Percentiles rank a stretch among this genome's conserved stretches.
Evolutionary conservation across 2,113 vertebrate genomes (phyloP).

Genomic region (Corythoichthys intestinalis): DNA sequence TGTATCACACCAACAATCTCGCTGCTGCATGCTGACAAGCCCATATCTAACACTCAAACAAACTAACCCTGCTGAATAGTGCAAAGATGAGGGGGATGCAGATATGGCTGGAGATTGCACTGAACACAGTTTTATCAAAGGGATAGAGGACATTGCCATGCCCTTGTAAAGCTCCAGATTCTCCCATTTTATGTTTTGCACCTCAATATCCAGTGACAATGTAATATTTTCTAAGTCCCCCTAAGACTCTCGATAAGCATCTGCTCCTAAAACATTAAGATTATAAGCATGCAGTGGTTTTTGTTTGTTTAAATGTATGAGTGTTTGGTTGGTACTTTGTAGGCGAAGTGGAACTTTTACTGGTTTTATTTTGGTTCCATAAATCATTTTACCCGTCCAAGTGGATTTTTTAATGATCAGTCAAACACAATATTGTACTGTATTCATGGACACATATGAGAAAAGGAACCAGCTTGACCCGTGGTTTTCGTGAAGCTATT

Average conservation of each 20-base stretch:
- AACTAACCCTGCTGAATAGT: conserved; percentile 24
- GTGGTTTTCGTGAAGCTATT: not conserved
- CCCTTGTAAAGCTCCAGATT: conserved; percentile 29
- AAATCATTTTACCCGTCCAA: conserved; percentile 18
- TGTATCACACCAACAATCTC: conserved; percentile 34
- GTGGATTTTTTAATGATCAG: conserved; percentile 30
- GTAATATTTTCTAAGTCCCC: not conserved
- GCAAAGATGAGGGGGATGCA: conserved; percentile 20
- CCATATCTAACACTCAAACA: conserved; percentile 42
- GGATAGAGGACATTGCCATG: conserved; percentile 25
- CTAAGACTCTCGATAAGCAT: not conserved
- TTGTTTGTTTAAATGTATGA: not conserved
- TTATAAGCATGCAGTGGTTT: not conserved
- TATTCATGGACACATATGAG: conserved; percentile 11
- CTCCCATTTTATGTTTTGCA: not conserved
- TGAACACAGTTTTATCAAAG: conserved; percentile 23
- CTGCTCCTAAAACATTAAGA: not conserved
- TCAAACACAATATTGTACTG: conserved; percentile 4
- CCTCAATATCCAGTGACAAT: conserved; percentile 20
- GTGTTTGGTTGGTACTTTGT: not conserved
- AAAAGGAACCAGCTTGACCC: not conserved
- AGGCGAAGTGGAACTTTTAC: not conserved
- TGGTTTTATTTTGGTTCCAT: conserved; percentile 8
- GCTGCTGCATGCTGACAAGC: conserved; percentile 41
- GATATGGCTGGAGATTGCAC: conserved; percentile 38